A percentile compares a stretch with the other conserved stretches of the same genome.
Conservation (phyloP, 2,113 vertebrate genomes). For the Columba janthina region DNA sequence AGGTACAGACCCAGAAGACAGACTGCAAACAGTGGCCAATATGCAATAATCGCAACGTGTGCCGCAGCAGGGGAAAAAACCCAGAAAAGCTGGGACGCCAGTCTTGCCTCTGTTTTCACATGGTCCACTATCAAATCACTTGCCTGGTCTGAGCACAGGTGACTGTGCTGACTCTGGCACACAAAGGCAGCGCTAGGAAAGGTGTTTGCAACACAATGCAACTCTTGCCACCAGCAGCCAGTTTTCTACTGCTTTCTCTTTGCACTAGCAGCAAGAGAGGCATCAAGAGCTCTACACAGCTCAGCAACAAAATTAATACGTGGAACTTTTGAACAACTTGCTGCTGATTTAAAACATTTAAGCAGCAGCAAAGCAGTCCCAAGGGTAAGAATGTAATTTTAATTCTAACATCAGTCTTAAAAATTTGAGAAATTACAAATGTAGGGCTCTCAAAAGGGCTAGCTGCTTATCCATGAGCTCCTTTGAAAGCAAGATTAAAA, state of each 20-base stretch:
- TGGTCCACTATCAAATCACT: background rate
- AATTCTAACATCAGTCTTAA: background rate
- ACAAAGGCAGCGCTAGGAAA: background rate
- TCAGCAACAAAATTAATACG: background rate
- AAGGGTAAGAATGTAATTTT: background rate
- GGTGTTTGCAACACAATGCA: background rate
- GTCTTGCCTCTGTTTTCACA: background rate
- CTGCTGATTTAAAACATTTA: background rate
- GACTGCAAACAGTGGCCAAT: background rate
- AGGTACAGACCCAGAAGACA: background rate
- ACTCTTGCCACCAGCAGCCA: background rate
- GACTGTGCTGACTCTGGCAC: background rate
- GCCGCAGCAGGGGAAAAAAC: background rate
- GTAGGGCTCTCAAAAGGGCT: background rate
- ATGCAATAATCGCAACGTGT: fast-evolving
- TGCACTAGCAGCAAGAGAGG: background rate
- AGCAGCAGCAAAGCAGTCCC: background rate
- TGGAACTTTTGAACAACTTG: background rate
- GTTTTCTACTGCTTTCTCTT: background rate
- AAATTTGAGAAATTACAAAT: background rate
- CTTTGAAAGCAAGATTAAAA: background rate
- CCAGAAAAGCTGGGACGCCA: background rate
- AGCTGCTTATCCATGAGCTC: background rate
- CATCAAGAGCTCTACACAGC: background rate
- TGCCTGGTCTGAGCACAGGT: background rate